Percentiles rank a stretch among this genome's conserved stretches.
Evolutionary conservation across 2,113 vertebrate genomes (phyloP).

Genomic region (Scomber japonicus): DNA sequence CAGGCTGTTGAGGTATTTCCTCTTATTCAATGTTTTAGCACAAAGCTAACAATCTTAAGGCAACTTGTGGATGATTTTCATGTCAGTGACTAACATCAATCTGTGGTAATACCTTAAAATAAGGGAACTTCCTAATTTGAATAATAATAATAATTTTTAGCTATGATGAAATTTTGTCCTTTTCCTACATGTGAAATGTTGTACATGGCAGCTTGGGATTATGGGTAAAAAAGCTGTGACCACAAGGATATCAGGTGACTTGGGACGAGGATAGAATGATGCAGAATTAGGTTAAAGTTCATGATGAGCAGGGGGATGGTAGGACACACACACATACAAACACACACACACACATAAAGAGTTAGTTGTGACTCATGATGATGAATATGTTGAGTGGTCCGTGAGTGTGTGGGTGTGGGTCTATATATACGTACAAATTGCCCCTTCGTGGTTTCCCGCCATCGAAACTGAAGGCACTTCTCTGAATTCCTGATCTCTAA

Average conservation of each 20-base stretch:
- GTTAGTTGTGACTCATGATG: conserved; percentile 11
- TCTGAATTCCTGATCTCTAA: conserved; percentile 37
- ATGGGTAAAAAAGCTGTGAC: conserved; percentile 18
- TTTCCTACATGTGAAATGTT: background rate
- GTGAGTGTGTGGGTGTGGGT: conserved; percentile 11
- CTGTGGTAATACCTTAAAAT: too few relatives aligned
- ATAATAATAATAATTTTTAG: too few relatives aligned
- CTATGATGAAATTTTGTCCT: background rate
- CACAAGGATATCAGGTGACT: background rate
- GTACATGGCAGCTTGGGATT: background rate
- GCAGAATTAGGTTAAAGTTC: conserved; percentile 54
- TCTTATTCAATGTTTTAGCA: too few relatives aligned
- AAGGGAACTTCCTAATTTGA: too few relatives aligned
- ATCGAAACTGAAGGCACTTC: background rate
- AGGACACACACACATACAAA: conserved; percentile 13
- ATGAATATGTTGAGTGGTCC: background rate
- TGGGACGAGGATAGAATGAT: background rate
- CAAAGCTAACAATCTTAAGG: too few relatives aligned
- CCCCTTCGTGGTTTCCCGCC: conserved; percentile 17
- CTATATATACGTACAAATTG: background rate
- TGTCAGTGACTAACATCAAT: too few relatives aligned
- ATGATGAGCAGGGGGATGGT: background rate
- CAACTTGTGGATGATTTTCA: too few relatives aligned
- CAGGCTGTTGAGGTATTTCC: too few relatives aligned
- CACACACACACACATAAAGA: conserved; percentile 8